These are phyloP conservation scores for Galeopsomyia nigrocyanea DNA, from an alignment of 2,888 invertebrate genomes.

Conservation along the genomic window DNA sequence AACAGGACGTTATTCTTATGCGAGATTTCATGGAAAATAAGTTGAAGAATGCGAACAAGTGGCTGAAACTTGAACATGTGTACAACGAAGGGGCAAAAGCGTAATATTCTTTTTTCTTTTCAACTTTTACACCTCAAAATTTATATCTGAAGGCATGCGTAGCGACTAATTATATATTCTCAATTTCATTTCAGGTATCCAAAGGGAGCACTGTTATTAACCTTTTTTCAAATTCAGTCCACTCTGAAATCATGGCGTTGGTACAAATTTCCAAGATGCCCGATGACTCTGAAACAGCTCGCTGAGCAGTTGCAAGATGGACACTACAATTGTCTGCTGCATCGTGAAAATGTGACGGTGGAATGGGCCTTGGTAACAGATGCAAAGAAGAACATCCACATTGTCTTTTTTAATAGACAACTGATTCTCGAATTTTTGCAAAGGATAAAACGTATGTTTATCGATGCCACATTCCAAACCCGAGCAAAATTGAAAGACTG, in stretches of 20 bases:
- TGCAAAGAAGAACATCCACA: constrained; percentile 13
- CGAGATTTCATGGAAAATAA: too few species aligned
- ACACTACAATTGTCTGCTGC: constrained; percentile 14
- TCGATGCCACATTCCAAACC: constrained; percentile 40
- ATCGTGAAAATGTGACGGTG: constrained; percentile 19
- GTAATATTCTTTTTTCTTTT: too few species aligned
- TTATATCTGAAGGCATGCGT: too few species aligned
- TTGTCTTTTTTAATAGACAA: constrained; percentile 26
- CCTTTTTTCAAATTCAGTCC: too few species aligned
- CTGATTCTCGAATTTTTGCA: constrained; percentile 4
- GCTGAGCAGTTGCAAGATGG: constrained; percentile 11
- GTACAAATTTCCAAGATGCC: constrained; percentile 1
- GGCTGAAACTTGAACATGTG: too few species aligned
- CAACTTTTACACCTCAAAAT: too few species aligned
- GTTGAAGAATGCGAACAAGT: too few species aligned
- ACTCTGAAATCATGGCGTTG: constrained; percentile 37
- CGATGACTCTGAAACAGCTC: constrained; percentile 24
- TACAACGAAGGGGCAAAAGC: too few species aligned
- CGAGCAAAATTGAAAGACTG: constrained; percentile 20
- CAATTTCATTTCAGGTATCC: too few species aligned
- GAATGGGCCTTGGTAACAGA: background rate
- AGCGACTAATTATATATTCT: too few species aligned
- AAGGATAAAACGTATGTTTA: constrained; percentile 23
- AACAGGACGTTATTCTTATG: too few species aligned
- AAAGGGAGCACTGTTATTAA: too few species aligned